Evolutionary conservation across 2,797 vertebrate genomes (phyloP), one percentile per base, ranked within the genome.

Genomic region (Alosa sapidissima): DNA sequence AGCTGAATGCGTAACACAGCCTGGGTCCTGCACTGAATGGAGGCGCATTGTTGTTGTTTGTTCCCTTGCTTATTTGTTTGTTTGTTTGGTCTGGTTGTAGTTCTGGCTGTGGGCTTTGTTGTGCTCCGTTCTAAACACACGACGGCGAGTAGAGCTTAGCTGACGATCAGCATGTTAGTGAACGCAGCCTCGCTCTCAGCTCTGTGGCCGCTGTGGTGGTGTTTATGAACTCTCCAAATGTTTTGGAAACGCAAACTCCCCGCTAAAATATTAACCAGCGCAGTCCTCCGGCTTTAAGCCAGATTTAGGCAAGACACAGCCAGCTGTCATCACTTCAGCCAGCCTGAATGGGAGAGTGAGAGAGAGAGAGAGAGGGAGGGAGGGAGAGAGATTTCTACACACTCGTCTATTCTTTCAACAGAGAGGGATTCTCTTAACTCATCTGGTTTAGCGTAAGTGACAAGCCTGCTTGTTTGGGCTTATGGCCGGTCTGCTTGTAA

Each of bases 141-240:
- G 49, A 62, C n/a, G n/a, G 58, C 7, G 58, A 62, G 58, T 2
- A 24, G n/a, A 62, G 58, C 58, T 62, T 62, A 62, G 58, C n/a
- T 24, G 58, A n/a, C 55, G 19, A n/a, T 58, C 55, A n/a, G 19
- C 7, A 21, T 24, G 58, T 62, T 62, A 7, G 58, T 62, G n/a
- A 62, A 24, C 58, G 41, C 21, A 24, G 21, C n/a, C 58, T 7
- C 21, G 5, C 58, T 60, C n/a, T 60, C 21, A 7, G 9, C 58
- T 62, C 58, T 1, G n/a, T 3, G 21, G 21, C 58, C 58, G n/a
- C n/a, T 6, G 21, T 58, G 55, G 3, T 58, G 55, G 16, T 58
- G 19, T 58, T 58, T n/a, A 58, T 58, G 58, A 24, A 62, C 58
- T 62, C 58, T 62, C 58, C n/a, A 62, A 62, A 62, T 62, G 58